These are phyloP conservation scores for Chironomus tentans DNA, from an alignment of 2,888 invertebrate genomes.

Conservation along the genomic window DNA sequence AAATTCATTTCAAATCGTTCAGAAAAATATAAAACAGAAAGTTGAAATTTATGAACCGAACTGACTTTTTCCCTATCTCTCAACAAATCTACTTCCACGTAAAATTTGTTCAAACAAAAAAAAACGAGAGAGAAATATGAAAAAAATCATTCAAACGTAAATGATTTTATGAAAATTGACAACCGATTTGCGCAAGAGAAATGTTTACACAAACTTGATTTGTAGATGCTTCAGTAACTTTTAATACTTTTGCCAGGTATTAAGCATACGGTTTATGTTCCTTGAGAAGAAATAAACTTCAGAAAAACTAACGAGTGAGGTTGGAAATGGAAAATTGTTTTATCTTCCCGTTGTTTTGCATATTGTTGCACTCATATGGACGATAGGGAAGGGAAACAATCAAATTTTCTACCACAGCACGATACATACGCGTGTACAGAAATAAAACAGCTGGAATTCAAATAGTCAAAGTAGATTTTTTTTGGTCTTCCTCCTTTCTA, in stretches of 20 bases:
- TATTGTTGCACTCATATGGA: background rate
- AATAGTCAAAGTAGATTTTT: background rate
- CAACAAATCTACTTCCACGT: too few relatives aligned
- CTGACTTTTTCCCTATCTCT: too few relatives aligned
- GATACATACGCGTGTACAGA: background rate
- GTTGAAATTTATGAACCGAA: too few relatives aligned
- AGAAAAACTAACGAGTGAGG: too few relatives aligned
- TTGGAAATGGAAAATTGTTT: background rate
- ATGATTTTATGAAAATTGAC: background rate
- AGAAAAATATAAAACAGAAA: too few relatives aligned
- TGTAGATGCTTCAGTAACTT: background rate
- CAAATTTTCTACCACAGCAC: background rate
- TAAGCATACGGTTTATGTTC: too few relatives aligned
- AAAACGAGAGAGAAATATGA: too few relatives aligned
- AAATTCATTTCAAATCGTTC: too few relatives aligned
- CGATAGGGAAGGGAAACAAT: background rate
- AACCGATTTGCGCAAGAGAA: background rate
- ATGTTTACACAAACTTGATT: background rate
- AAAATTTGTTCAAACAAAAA: too few relatives aligned
- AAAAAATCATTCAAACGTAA: background rate
- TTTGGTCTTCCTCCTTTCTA: too few relatives aligned
- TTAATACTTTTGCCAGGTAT: background rate
- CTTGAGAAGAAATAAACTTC: too few relatives aligned
- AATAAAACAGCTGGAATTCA: background rate
- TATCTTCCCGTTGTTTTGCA: background rate